These are phyloP conservation scores for Pogonocichla stellata DNA, from an alignment of 2,113 vertebrate genomes.

Conservation along the genomic window DNA sequence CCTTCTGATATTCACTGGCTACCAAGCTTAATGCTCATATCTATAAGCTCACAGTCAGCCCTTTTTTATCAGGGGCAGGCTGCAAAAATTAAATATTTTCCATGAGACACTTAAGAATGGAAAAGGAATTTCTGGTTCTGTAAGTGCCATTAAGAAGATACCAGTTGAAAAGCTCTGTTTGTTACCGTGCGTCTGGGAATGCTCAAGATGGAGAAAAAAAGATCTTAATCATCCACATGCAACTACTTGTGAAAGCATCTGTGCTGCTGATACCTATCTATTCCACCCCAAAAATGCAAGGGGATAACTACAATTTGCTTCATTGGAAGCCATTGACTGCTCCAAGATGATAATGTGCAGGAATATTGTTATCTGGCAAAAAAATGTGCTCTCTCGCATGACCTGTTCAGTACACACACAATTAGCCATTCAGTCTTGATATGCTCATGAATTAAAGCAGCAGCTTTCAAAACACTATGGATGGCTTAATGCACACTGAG, in stretches of 20 bases:
- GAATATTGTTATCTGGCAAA: slow-evolving; percentile 27
- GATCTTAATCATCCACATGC: neutral
- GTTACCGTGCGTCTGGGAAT: neutral
- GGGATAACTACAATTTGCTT: neutral
- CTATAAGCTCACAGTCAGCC: slow-evolving; percentile 42
- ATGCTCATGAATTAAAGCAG: slow-evolving; percentile 31
- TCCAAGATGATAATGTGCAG: slow-evolving; percentile 11
- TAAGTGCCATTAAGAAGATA: neutral
- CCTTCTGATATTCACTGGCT: slow-evolving; percentile 58
- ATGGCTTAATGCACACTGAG: neutral
- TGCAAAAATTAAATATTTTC: slow-evolving; percentile 27
- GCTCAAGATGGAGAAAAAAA: neutral
- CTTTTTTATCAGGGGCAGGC: slow-evolving; percentile 11
- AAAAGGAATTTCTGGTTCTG: neutral
- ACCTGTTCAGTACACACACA: slow-evolving; percentile 34
- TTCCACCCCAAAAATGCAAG: neutral
- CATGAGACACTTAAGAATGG: neutral
- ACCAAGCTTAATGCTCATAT: slow-evolving; percentile 43
- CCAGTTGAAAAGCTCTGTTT: neutral
- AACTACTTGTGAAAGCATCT: neutral
- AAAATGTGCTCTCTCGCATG: slow-evolving; percentile 16
- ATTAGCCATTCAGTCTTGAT: slow-evolving; percentile 25
- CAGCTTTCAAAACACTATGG: neutral
- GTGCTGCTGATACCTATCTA: neutral
- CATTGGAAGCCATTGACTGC: neutral